Conservation (phyloP, 1,140 invertebrate genomes). For the Penaeus vannamei region DNA sequence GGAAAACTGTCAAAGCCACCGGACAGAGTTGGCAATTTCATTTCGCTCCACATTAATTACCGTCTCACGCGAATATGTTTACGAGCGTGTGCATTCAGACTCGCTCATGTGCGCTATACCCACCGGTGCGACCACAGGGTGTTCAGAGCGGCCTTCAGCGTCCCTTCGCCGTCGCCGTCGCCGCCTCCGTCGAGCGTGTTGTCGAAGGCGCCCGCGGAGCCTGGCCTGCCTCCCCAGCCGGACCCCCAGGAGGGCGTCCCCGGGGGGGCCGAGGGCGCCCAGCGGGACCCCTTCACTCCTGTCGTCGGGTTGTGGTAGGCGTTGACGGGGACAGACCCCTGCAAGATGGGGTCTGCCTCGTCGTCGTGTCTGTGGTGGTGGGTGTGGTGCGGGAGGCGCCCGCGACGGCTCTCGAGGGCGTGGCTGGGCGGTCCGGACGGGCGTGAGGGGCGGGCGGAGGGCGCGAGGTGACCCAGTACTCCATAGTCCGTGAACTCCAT, state of each 20-base stretch:
- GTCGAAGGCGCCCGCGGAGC: neutral
- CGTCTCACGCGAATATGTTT: no score
- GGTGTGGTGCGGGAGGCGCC: neutral
- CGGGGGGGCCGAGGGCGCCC: neutral
- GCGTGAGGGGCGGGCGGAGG: neutral
- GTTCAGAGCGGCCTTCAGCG: conserved; percentile 22
- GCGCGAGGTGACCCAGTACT: neutral
- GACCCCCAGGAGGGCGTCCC: neutral
- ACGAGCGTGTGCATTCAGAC: no score
- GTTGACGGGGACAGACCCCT: conserved; percentile 25
- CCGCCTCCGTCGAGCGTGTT: neutral
- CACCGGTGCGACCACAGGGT: conserved; percentile 30
- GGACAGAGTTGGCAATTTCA: neutral
- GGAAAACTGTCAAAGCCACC: neutral
- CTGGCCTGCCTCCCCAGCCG: neutral
- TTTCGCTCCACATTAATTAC: neutral
- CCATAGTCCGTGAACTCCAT: conserved; percentile 34
- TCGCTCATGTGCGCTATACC: no score
- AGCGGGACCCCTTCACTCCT: neutral
- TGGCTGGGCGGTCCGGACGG: neutral
- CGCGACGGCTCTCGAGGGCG: neutral
- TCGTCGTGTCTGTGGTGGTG: neutral
- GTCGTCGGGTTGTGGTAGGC: conserved; percentile 9
- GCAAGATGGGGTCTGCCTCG: neutral
- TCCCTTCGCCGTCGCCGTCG: neutral